A percentile compares a stretch with the other conserved stretches of the same genome.
phyloP scores from a whole-genome alignment of 1,140 invertebrate species.

The Gryllus bimaculatus region DNA sequence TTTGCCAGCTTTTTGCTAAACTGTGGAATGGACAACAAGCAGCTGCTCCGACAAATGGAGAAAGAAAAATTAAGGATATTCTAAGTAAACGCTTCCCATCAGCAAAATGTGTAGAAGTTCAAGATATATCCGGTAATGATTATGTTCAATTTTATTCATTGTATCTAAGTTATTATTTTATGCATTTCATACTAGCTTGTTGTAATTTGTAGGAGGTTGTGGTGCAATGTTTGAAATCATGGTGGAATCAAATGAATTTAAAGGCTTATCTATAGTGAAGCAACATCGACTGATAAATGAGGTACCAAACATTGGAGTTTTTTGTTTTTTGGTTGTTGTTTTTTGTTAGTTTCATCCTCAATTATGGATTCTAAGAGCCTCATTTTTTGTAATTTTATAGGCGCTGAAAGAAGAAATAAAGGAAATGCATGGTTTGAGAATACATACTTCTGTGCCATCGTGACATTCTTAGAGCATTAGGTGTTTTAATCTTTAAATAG shows the following conservation, averaged over 20 bases:
- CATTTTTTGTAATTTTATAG: constrained; percentile 33
- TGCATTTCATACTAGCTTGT: background rate
- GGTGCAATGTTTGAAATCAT: constrained; percentile 81
- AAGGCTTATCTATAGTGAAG: constrained; percentile 63
- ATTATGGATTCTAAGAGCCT: background rate
- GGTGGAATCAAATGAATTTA: constrained; percentile 65
- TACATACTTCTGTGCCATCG: constrained; percentile 48
- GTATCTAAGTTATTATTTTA: constrained; percentile 3
- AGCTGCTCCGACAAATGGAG: constrained; percentile 18
- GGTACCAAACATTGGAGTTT: constrained; percentile 30
- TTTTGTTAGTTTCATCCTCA: background rate
- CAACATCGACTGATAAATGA: constrained; percentile 74
- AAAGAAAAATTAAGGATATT: constrained; percentile 37
- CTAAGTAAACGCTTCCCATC: constrained; percentile 49
- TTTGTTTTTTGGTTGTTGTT: background rate
- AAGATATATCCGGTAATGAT: constrained; percentile 54
- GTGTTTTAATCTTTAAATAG: too few relatives aligned
- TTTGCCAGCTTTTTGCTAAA: constrained; percentile 11
- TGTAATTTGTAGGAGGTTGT: constrained; percentile 55
- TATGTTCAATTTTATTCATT: background rate
- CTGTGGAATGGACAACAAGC: constrained; percentile 16
- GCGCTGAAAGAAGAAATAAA: constrained; percentile 68
- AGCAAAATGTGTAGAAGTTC: constrained; percentile 55
- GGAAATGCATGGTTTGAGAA: constrained; percentile 73
- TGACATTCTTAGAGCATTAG: too few relatives aligned